These are phyloP conservation scores for Lumbricus terrestris DNA, from an alignment of 2,888 invertebrate species.

Conservation along the genomic window DNA sequence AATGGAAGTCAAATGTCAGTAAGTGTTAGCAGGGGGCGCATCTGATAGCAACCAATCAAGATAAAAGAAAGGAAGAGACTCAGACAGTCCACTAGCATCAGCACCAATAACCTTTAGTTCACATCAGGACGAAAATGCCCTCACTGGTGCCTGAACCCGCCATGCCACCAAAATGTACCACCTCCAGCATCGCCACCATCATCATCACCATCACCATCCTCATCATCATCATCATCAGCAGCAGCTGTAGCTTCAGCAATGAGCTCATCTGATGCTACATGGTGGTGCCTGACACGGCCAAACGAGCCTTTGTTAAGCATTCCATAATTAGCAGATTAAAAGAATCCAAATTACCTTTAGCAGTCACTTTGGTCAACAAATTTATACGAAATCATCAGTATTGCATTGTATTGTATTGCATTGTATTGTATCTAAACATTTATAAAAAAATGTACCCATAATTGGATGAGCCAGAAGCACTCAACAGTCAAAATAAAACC, in stretches of 20 bases:
- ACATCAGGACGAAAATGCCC: not conserved
- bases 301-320: not conserved
- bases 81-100: not conserved
- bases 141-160: not conserved
- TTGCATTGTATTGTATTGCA: too few relatives aligned
- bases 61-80: not conserved
- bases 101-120: slow-evolving; percentile 11
- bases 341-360: not conserved
- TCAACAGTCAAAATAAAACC: too few relatives aligned
- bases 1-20: slow-evolving; percentile 17
- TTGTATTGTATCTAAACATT: too few relatives aligned
- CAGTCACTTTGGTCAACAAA: not conserved
- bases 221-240: not conserved
- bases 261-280: not conserved
- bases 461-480: too few relatives aligned
- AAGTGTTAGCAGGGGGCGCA: not conserved
- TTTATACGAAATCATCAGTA: not conserved
- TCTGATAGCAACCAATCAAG: not conserved
- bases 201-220: not conserved
- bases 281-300: not conserved
- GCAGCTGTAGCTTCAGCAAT: not conserved
- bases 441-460: too few relatives aligned
- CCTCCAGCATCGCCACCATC: not conserved
- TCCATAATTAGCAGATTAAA: not conserved
- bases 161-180: not conserved